Evolutionary conservation across 2,797 vertebrate species (phyloP), one percentile per base, ranked within the genome.

Genomic region (Enteromius anoplus): DNA sequence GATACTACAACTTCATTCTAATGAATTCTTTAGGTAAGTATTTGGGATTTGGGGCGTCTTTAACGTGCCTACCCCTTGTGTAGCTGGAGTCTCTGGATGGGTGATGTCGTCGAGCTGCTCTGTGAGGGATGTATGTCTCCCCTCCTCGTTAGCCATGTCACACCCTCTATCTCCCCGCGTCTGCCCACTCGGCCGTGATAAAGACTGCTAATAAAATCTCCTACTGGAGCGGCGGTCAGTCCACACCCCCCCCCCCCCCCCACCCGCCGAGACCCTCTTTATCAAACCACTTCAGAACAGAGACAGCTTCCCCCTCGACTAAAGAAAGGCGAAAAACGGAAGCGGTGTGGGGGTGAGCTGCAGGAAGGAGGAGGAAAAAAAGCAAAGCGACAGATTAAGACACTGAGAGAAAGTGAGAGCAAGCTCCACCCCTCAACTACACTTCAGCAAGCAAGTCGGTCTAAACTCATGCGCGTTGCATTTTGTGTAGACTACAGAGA

Each of bases 71-170:
- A 83, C 81, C 81, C 65, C 73, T 21, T 58, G 62, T 68, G 73
- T 3, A 42, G 62, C 32, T 11, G 73, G 5, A 83, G 32, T 42
- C 60, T 88, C 87, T 42, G 81, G 79, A 55, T 55, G 82, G 23
- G 40, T 47, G 55, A 47, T 17, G 49, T 72, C 34, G 32, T 42
- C 15, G 71, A 32, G 53, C 68, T 51, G 42, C 29, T 88, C 87
- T 64, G 49, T 80, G 65, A 68, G 40, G 60, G 72, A 58, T 70
- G 85, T 49, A 64, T 73, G 64, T 79, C 75, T 79, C 55, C 29
- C 85, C 75, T 87, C 86, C 62, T 85, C 86, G 11, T 75, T 80
- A 17, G 64, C 82, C 87, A 88, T 88, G 72, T 60, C 69, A 42
- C 65, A 71, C 76, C 68, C 55, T 53, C 34, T 69, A 21, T 66